These are phyloP conservation scores for Melopsittacus undulatus DNA, from an alignment of 2,797 vertebrate species.

Conservation along the genomic window DNA sequence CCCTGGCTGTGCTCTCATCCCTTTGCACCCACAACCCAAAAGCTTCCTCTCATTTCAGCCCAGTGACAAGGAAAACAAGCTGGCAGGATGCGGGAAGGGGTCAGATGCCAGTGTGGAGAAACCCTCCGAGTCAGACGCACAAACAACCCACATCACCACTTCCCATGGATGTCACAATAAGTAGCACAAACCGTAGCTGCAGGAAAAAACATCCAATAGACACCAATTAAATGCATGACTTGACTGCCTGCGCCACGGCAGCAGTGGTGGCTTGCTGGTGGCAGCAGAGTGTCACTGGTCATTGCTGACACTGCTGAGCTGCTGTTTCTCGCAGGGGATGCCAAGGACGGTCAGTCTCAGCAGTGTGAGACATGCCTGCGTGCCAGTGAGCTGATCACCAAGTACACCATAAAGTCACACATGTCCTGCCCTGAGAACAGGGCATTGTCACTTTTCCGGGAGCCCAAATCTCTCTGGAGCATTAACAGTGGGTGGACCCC, in stretches of 20 bases:
- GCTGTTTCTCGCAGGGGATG: not conserved
- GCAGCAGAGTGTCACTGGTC: conserved; percentile 15
- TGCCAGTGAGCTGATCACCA: not conserved
- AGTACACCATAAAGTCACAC: not conserved
- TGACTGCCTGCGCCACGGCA: conserved; percentile 44
- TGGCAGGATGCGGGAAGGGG: not conserved
- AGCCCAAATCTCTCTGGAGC: not conserved
- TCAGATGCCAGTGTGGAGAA: not conserved
- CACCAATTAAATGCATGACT: conserved; percentile 72
- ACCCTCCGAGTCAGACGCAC: not conserved
- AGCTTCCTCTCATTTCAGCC: not conserved
- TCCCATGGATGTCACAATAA: conserved; percentile 64
- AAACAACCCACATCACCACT: conserved; percentile 31
- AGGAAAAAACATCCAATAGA: conserved; percentile 62
- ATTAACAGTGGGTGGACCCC: not conserved
- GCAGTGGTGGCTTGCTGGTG: conserved; percentile 65
- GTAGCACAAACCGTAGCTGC: conserved; percentile 64
- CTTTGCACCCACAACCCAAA: not conserved
- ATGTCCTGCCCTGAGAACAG: not conserved
- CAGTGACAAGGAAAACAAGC: conserved; percentile 54
- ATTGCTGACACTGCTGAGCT: conserved; percentile 26
- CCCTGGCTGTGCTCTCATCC: not conserved
- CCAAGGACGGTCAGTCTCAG: not conserved
- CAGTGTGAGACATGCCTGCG: not conserved
- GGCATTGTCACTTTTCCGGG: accelerated